Conservation (phyloP, 2,888 invertebrate species). For the Trissonchulus latispiculum region DNA sequence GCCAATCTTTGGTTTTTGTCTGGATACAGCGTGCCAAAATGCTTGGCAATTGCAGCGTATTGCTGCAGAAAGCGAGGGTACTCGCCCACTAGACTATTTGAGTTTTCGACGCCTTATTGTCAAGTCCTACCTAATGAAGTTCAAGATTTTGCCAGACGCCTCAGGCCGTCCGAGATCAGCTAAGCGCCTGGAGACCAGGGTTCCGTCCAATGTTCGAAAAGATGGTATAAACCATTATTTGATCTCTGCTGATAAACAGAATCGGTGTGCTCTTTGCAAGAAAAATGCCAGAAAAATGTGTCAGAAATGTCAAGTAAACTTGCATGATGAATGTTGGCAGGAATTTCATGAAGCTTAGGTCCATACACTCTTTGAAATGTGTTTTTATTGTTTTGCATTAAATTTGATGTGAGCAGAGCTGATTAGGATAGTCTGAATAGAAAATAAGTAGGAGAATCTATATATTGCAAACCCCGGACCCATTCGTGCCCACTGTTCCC, state of each 20-base stretch:
- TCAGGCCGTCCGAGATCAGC: conserved; percentile 9
- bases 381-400: background rate
- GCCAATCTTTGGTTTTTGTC: conserved; percentile 13
- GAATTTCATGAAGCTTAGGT: background rate
- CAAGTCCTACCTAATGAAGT: conserved; percentile 14
- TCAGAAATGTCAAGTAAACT: conserved; percentile 8
- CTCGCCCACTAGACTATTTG: background rate
- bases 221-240: conserved; percentile 11
- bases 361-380: background rate
- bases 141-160: too few relatives aligned
- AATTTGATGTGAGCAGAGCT: too few relatives aligned
- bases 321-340: conserved; percentile 11
- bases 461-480: background rate
- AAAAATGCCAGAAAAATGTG: conserved; percentile 8
- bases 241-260: conserved; percentile 12
- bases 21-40: conserved; percentile 18
- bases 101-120: conserved; percentile 8
- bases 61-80: background rate
- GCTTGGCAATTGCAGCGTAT: conserved; percentile 21
- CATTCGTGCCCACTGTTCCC: background rate
- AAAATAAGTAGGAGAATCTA: too few relatives aligned
- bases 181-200: background rate
- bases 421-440: too few relatives aligned
- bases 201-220: conserved; percentile 7
- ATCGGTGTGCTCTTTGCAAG: conserved; percentile 6